A percentile compares a stretch with the other conserved stretches of the same genome.
Conservation (phyloP, 2,113 vertebrate species). For the Raja brachyura region DNA sequence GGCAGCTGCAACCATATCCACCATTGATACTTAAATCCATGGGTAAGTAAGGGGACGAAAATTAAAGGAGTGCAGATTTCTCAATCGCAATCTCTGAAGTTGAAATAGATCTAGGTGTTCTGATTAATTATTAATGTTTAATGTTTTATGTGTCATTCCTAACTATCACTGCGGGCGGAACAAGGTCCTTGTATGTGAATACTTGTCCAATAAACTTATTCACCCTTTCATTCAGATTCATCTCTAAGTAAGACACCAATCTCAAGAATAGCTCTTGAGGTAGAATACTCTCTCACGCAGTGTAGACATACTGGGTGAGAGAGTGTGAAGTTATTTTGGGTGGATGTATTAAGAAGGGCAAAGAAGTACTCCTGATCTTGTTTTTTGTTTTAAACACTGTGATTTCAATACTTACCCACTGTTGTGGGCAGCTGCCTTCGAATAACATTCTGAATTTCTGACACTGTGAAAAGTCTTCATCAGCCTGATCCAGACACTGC, state of each 20-base stretch:
- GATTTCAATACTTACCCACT: constrained; percentile 68
- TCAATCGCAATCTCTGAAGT: neutral
- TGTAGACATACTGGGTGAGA: neutral
- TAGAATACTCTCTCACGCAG: neutral
- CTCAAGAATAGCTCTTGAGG: no score
- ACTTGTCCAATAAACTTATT: no score
- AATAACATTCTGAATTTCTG: constrained; percentile 60
- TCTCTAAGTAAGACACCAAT: neutral
- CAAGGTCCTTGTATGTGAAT: no score
- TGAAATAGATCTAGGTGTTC: neutral
- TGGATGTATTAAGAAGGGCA: neutral
- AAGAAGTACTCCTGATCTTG: neutral
- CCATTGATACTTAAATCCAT: no score
- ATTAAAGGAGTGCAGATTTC: no score
- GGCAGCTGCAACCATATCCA: no score
- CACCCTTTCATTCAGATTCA: neutral
- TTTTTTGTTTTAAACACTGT: neutral
- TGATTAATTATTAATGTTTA: neutral
- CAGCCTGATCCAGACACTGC: constrained; percentile 72
- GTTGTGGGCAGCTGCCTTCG: constrained; percentile 72
- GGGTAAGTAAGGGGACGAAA: no score
- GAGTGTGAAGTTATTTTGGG: neutral
- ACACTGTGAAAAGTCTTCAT: constrained; percentile 57
- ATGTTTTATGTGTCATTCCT: no score
- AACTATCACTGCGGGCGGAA: no score